Evolutionary conservation across 2,888 invertebrate genomes (phyloP).

Genomic region (Clunio marinus): DNA sequence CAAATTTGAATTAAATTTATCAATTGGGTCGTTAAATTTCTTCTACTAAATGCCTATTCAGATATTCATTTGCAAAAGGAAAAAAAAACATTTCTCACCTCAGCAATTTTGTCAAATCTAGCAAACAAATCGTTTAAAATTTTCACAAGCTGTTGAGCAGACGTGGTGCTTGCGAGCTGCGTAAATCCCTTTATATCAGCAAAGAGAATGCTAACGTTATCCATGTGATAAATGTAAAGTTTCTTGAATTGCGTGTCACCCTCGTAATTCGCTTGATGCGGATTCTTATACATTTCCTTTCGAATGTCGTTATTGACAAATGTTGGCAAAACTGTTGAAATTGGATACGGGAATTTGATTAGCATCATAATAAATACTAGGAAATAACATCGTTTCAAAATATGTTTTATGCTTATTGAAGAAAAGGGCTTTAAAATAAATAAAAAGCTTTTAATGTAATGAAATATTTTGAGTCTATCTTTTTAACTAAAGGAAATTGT

Average conservation of each 20-base stretch:
- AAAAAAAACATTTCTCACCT: too few species aligned
- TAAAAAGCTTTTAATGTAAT: not conserved
- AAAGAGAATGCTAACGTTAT: conserved; percentile 92
- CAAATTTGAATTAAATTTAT: not conserved
- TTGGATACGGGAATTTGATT: not conserved
- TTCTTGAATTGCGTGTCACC: conserved; percentile 77
- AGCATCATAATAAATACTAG: not conserved
- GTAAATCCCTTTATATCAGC: conserved; percentile 79
- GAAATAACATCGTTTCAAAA: not conserved
- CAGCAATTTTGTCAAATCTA: conserved; percentile 81
- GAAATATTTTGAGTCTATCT: too few species aligned
- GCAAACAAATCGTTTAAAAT: conserved; percentile 87
- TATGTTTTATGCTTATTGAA: not conserved
- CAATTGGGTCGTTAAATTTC: not conserved
- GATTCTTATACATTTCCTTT: conserved; percentile 60
- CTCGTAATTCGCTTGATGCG: conserved; percentile 46
- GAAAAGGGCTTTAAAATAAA: not conserved
- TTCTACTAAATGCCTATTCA: too few species aligned
- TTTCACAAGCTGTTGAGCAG: conserved; percentile 81
- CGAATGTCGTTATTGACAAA: conserved; percentile 93
- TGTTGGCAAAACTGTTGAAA: conserved; percentile 74
- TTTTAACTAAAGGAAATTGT: too few species aligned
- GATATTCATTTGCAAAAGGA: not conserved
- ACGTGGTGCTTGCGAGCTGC: conserved; percentile 84
- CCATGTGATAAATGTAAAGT: conserved; percentile 93